Evolutionary conservation across 2,797 vertebrate genomes (phyloP), one percentile per base, ranked within the genome.

Genomic region (Kryptolebias ocellatus): DNA sequence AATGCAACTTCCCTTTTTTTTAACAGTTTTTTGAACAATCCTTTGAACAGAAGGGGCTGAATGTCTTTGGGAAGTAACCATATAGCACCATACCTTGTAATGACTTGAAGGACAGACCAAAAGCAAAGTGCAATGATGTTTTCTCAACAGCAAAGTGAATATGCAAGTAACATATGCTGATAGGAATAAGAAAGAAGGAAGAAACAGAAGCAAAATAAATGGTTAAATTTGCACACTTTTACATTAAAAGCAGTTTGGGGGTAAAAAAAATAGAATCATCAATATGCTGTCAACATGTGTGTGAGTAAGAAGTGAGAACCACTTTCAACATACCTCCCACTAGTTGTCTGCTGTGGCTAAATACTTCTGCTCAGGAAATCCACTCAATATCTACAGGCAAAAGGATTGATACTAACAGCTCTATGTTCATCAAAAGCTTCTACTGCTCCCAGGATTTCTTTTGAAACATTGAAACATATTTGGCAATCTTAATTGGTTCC

Each of bases 161-260:
- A 54, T 60, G 24, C 49, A 15, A 53, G 53, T 18, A 15, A 15
- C 16, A 58, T 61, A 71, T 56, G 44, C 67, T 77, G 70, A 71
- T 0, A 50, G 76, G 72, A 76, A 67, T 0, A 24, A 78, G 72
- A 81, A 11, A 28, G 31, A 49, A 52, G 52, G 58, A 47, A 69
- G 54, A 67, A 58, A 12, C 45, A 67, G 31, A 74, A 44, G 47
- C 1, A 5, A 69, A 60, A 31, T 14, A 1, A 54, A 64, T 15
- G 46, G 46, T 84, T 71, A 84, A 60, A 85, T 86, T 83, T 74
- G 53, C 60, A 73, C 61, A 68, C 73, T 83, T 76, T 64, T 80
- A 74, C 65, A 76, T 86, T 78, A 60, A 80, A 80, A 17, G 18
- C 31, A 45, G 34, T 74, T 10, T 10, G 51, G 59, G 31, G 2